Base-by-base conservation (phyloP, 2,888 invertebrate species). In the Eilema depressum region DNA sequence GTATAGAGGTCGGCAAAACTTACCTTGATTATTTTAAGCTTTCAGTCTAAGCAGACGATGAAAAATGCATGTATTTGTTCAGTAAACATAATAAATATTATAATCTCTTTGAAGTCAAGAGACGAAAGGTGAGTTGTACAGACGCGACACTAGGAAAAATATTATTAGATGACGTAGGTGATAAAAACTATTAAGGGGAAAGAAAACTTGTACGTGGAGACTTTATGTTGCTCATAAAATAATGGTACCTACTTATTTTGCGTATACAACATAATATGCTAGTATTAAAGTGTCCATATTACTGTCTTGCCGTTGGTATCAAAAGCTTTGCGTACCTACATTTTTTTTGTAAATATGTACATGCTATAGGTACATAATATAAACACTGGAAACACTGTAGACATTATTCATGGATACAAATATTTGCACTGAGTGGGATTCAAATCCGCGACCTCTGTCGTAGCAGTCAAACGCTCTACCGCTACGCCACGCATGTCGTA, bases 11-110 rank as follows among this genome's bases (percentile, higher is more conserved):
- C 87, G 79, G 69, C 76, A 84, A 74, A 79, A 85, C 84, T 87
- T 86, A 85, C 91, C 91, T 89, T 89, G 89, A 90, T 88, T 83
- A 86, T 89, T 91, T 85, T 85, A 87, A 86, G 82, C 85, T 87
- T 53, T 88, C 77, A 76, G 83, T 84, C 75, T 76, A 76, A 76
- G 71, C 75, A 69, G 82, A 88, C 84, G 83, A 86, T 89, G 88
- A 89, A 89, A 89, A 88, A 66, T 88, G 86, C 87, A 89, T 83
- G 81, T 90, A 86, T 90, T 90, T 91, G 80, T 76, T 84, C 81
- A 86, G 83, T 88, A 89, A 91, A 91, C 88, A 90, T 84, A 85
- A 76, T 89, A 88, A 89, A 88, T 87, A 83, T 78, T 80, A 53
- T 76, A 77, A 71, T 68, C 67, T 80, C 89, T 91, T 91, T 91